A percentile compares a stretch with the other conserved stretches of the same genome.
Conservation (phyloP, 23 tunicate genomes). For the Halocynthia roretzi region DNA sequence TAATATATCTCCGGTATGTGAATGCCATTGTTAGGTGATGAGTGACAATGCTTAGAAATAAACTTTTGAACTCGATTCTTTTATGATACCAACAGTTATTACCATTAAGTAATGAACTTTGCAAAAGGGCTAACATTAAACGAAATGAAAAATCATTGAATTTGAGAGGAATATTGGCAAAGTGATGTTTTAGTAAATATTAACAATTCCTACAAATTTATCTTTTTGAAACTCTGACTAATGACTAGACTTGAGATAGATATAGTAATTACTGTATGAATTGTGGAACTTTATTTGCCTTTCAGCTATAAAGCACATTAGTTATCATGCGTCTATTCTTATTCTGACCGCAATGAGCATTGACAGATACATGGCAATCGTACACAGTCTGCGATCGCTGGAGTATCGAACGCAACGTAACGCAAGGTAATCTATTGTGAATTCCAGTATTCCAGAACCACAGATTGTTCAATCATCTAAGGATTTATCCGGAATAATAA, state of each 20-base stretch:
- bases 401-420: conserved; percentile 51
- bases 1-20: too few relatives aligned
- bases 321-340: conserved; percentile 63
- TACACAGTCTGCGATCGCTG: conserved; percentile 47
- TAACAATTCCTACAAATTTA: too few relatives aligned
- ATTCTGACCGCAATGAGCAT: conserved; percentile 76
- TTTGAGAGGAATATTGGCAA: background rate
- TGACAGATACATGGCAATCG: conserved; percentile 80
- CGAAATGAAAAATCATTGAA: background rate
- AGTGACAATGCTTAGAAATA: too few relatives aligned
- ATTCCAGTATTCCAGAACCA: background rate
- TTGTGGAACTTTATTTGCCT: background rate
- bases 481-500: background rate
- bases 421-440: conserved; percentile 25
- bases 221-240: background rate
- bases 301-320: conserved; percentile 66
- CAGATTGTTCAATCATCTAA: background rate
- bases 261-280: background rate
- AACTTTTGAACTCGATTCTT: too few relatives aligned
- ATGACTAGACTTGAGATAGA: background rate
- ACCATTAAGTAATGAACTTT: too few relatives aligned
- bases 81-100: too few relatives aligned
- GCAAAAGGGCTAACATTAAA: too few relatives aligned
- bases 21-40: too few relatives aligned
- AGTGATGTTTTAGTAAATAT: background rate